Evolutionary conservation across 2,113 vertebrate genomes (phyloP), one percentile per base, ranked within the genome.

Genomic region (Notiomystis cincta): DNA sequence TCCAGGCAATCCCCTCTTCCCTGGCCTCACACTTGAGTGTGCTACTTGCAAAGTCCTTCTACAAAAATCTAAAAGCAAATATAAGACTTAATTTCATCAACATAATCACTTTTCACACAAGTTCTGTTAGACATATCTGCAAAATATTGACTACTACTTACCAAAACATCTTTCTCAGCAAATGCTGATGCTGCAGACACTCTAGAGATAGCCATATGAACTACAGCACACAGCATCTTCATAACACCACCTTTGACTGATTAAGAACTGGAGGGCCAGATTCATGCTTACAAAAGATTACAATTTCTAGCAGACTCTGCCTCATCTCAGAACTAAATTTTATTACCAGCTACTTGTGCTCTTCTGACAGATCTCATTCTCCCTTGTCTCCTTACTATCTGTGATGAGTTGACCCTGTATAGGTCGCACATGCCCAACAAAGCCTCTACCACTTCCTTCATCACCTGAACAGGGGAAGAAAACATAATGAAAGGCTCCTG

Each of bases 191-290:
- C 10, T 66, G 19, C 40, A 69, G 15, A 75, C 20, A 40, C 15
- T 35, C 15, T 35, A 54, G 33, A 77, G 22, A 54, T 3, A 60
- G 35, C 9, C 28, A 75, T 24, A 6, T 13, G 47, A 73, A 69
- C 16, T 30, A 45, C 11, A 54, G 11, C 30, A 50, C 0, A 0
- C 28, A 54, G 25, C 53, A 57, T 37, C 10, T 37, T 71, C 27
- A 15, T 23, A 89, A 66, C 0, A 2, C 25, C 45, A 37, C 19
- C 6, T 51, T 37, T 71, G 51, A 56, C 33, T 45, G 15, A 82
- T 17, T 37, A 67, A 51, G 47, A 77, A 77, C 22, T 17, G 4
- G 37, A 72, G 28, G 53, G 28, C 9, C 28, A 78, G 33, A 45
- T 66, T 61, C 13, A 15, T 7, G 6, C 40, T 56, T 61, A 78